Evolutionary conservation across 2,888 invertebrate genomes (phyloP).

Genomic region (Epicampocera succincta): DNA sequence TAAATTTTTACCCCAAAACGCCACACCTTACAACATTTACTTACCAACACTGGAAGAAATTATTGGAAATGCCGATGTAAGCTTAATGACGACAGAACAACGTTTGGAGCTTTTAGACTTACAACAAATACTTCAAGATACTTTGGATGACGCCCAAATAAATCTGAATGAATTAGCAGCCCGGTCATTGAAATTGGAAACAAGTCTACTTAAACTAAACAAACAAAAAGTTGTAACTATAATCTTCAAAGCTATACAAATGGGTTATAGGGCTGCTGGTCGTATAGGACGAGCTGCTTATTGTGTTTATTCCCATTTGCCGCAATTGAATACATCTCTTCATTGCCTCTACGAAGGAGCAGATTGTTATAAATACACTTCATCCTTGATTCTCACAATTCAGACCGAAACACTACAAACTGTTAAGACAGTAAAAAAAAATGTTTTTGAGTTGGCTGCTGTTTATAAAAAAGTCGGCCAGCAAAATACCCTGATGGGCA

Average conservation of each 20-base stretch:
- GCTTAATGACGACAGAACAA: slow-evolving; percentile 68
- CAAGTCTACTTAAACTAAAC: slow-evolving; percentile 71
- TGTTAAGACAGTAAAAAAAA: slow-evolving; percentile 73
- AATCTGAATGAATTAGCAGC: slow-evolving; percentile 73
- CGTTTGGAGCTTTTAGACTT: slow-evolving; percentile 73
- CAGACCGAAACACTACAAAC: slow-evolving; percentile 74
- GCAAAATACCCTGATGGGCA: slow-evolving; percentile 75
- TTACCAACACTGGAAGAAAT: slow-evolving; percentile 74
- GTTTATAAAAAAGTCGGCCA: slow-evolving; percentile 76
- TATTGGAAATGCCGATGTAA: slow-evolving; percentile 64
- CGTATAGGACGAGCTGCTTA: slow-evolving; percentile 74
- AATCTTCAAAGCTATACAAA: slow-evolving; percentile 71
- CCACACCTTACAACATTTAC: slow-evolving; percentile 72
- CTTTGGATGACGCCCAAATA: slow-evolving; percentile 74
- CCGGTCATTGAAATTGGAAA: slow-evolving; percentile 72
- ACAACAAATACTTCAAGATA: slow-evolving; percentile 74
- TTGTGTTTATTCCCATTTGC: slow-evolving; percentile 76
- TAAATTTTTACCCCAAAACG: slow-evolving; percentile 40
- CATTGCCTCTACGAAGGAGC: slow-evolving; percentile 74
- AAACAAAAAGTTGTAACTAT: slow-evolving; percentile 74
- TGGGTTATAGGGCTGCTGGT: slow-evolving; percentile 72
- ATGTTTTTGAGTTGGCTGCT: slow-evolving; percentile 72
- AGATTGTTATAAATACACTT: slow-evolving; percentile 75
- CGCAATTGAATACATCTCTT: slow-evolving; percentile 74
- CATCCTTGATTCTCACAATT: slow-evolving; percentile 71